These are phyloP conservation scores for Epiblema foenella DNA, from an alignment of 2,888 invertebrate species.

Conservation along the genomic window DNA sequence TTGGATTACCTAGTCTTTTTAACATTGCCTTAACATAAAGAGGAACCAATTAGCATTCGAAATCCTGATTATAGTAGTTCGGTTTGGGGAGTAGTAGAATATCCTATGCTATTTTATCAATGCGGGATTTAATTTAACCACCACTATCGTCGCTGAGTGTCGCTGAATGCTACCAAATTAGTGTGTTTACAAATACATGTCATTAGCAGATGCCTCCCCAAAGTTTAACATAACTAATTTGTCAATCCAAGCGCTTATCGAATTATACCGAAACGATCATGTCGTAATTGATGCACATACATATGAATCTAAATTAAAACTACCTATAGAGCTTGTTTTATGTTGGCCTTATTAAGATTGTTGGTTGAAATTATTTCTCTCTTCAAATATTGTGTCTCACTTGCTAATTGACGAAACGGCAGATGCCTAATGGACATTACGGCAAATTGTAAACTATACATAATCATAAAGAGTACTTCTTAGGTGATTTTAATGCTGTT, in stretches of 20 bases:
- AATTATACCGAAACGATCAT: background rate
- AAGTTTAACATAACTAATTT: conserved; percentile 16
- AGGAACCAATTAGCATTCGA: background rate
- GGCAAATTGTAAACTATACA: background rate
- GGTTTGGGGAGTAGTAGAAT: background rate
- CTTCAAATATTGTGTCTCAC: background rate
- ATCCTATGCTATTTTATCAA: background rate
- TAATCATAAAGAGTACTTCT: background rate
- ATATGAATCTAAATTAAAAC: background rate
- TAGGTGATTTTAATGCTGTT: background rate
- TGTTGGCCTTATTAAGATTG: background rate
- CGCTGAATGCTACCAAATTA: conserved; percentile 23
- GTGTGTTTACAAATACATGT: conserved; percentile 15
- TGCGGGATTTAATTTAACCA: conserved; percentile 19
- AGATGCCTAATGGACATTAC: background rate
- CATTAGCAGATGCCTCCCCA: conserved; percentile 12
- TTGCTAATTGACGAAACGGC: no score
- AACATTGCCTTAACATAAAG: background rate
- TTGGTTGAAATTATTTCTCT: background rate
- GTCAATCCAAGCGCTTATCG: background rate
- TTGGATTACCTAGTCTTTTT: background rate
- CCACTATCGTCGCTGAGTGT: conserved; percentile 6
- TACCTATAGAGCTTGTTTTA: background rate
- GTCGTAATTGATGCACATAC: background rate
- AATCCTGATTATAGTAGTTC: conserved; percentile 15